Evolutionary conservation across 2,113 vertebrate species (phyloP), one percentile per base, ranked within the genome.

Genomic region (Megaleporinus macrocephalus): DNA sequence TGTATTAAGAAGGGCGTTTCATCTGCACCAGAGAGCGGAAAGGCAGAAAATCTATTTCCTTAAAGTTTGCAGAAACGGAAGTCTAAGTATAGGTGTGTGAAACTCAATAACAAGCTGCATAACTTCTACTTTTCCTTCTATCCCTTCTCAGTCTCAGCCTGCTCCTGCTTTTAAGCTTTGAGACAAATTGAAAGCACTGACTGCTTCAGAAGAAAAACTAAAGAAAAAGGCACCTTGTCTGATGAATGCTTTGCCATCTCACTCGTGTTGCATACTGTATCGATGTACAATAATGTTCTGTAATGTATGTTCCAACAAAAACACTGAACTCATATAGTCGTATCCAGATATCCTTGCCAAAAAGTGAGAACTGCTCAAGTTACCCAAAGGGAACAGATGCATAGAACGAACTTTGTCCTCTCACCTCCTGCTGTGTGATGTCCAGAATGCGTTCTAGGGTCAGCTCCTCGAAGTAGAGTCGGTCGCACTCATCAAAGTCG

Each of bases 401-500:
- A 61, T 10, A 2, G 30, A 13, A 27, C 15, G 41, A 75, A 44
- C 30, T 69, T 69, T 69, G 68, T 53, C 73, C 66, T 66, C 87
- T 93, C 87, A 98, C 98, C 97, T 99, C 97, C 53, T 95, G 95
- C 20, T 97, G 94, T 84, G 95, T 96, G 91, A 99, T 96, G 90
- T 98, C 98, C 87, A 99, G 89, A 89, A 99, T 95, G 84, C 97
- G 96, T 87, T 99, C 97, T 87, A 98, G 90, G 13, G 97, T 98
- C 88, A 99, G 88, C 88, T 99, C 97, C 90, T 99, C 97, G 85
- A 99, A 98, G 91, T 99, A 99, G 65, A 99, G 95, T 77, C 96
- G 97, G 94, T 98, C 98, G 76, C 98, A 99, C 91, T 99, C 97
- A 83, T 99, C 98, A 85, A 98, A 99, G 89, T 99, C 98, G 0